Percentiles rank a stretch among this genome's conserved stretches.
Evolutionary conservation across 23 tunicate genomes (phyloP).

Genomic region (Ascidia mentula): DNA sequence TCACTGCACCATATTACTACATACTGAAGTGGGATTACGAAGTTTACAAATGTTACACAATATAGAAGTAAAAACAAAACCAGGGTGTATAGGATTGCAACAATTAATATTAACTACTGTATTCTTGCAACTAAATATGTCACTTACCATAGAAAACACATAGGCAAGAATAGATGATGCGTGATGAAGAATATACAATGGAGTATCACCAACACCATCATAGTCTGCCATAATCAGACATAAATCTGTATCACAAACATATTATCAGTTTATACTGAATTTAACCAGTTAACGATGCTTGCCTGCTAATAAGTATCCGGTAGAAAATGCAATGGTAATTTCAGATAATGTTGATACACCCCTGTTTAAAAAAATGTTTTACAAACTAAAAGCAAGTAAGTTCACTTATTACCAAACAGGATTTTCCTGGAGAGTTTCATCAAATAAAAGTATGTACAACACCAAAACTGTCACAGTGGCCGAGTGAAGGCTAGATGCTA

Average conservation of each 20-base stretch:
- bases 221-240: background rate
- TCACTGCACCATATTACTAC: too few relatives aligned
- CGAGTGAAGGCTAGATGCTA: background rate
- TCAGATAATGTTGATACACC: conserved; percentile 44
- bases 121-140: background rate
- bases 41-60: too few relatives aligned
- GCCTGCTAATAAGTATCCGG: conserved; percentile 61
- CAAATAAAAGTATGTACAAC: background rate
- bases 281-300: background rate
- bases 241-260: background rate
- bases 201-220: conserved; percentile 12
- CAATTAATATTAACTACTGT: too few relatives aligned
- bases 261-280: too few relatives aligned
- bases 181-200: conserved; percentile 32
- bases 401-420: background rate
- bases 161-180: conserved; percentile 32
- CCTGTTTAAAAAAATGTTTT: conserved; percentile 18
- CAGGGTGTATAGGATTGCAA: too few relatives aligned
- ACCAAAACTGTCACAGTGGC: background rate
- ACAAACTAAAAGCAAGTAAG: background rate
- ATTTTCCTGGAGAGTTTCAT: background rate
- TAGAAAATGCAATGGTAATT: conserved; percentile 46
- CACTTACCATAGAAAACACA: conserved; percentile 30
- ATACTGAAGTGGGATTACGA: too few relatives aligned
- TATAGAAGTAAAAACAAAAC: too few relatives aligned